Evolutionary conservation across 2,797 vertebrate genomes (phyloP).

Genomic region (Podarcis siculus): DNA sequence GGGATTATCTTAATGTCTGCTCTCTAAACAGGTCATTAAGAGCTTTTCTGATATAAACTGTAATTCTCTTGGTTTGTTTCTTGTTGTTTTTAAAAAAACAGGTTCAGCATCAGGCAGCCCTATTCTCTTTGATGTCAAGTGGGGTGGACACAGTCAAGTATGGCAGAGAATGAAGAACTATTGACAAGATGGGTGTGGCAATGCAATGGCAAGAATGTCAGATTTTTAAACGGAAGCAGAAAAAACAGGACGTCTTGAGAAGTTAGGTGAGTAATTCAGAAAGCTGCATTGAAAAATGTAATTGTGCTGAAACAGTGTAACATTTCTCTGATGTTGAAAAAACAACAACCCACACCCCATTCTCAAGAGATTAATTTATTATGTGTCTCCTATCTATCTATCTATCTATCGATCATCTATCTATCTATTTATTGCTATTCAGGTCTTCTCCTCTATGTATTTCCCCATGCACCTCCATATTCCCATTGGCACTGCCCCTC

Average conservation of each 20-base stretch:
- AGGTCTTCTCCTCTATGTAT: neutral
- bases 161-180: slow-evolving; percentile 3
- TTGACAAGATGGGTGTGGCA: neutral
- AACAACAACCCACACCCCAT: no score
- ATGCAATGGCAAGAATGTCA: slow-evolving; percentile 39
- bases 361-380: neutral
- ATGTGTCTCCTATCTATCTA: neutral
- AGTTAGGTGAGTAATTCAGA: slow-evolving; percentile 54
- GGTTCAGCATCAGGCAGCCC: slow-evolving; percentile 46
- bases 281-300: neutral
- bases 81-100: slow-evolving; percentile 29
- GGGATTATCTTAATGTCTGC: neutral
- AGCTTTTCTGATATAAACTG: slow-evolving; percentile 3
- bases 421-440: neutral
- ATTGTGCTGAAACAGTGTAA: neutral
- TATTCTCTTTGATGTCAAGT: slow-evolving; percentile 25
- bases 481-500: neutral
- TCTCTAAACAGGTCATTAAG: neutral
- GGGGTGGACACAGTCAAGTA: slow-evolving; percentile 28
- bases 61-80: slow-evolving; percentile 12
- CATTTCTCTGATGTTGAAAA: neutral
- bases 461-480: neutral
- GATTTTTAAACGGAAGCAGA: slow-evolving; percentile 33
- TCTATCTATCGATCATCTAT: neutral
- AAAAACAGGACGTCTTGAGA: slow-evolving; percentile 48